Percentiles rank a stretch among this genome's conserved stretches.
Evolutionary conservation across 2,797 vertebrate genomes (phyloP).

Genomic region (Enteromius mattozi): DNA sequence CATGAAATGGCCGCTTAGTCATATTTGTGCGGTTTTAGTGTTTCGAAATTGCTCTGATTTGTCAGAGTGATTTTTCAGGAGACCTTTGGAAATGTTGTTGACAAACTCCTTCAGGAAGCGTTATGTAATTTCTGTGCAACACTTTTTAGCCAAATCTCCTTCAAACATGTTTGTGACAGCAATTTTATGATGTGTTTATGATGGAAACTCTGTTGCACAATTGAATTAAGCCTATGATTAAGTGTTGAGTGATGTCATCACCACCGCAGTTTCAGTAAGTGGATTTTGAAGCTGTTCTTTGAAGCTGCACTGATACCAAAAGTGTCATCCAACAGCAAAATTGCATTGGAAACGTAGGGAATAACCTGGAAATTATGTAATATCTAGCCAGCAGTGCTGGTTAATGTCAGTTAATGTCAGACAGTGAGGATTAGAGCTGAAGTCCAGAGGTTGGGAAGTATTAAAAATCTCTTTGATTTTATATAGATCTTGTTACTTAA

Average conservation of each 20-base stretch:
- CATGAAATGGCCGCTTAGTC: background rate
- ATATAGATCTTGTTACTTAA: conserved; percentile 18
- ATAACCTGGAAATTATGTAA: conserved; percentile 30
- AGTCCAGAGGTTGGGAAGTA: background rate
- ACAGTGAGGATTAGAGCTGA: conserved; percentile 16
- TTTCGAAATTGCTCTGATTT: conserved; percentile 1
- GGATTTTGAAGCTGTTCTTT: conserved; percentile 22
- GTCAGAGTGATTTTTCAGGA: background rate
- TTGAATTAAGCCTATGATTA: conserved; percentile 24
- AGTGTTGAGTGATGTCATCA: conserved; percentile 17
- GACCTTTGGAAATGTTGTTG: conserved; percentile 25
- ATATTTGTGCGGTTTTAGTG: background rate
- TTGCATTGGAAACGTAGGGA: background rate
- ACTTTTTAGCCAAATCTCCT: conserved; percentile 4
- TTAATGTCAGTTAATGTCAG: conserved; percentile 29
- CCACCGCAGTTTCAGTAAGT: conserved; percentile 11
- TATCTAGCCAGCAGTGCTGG: background rate
- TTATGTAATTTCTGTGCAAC: background rate
- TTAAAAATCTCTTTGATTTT: conserved; percentile 7
- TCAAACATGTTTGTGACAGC: conserved; percentile 14
- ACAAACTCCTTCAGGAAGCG: background rate
- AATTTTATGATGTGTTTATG: background rate
- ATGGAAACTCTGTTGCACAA: conserved; percentile 1
- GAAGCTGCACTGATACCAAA: conserved; percentile 22
- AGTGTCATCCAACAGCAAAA: conserved; percentile 17